Evolutionary conservation across 2,797 vertebrate genomes (phyloP).

Genomic region (Gadopsis bispinosus): DNA sequence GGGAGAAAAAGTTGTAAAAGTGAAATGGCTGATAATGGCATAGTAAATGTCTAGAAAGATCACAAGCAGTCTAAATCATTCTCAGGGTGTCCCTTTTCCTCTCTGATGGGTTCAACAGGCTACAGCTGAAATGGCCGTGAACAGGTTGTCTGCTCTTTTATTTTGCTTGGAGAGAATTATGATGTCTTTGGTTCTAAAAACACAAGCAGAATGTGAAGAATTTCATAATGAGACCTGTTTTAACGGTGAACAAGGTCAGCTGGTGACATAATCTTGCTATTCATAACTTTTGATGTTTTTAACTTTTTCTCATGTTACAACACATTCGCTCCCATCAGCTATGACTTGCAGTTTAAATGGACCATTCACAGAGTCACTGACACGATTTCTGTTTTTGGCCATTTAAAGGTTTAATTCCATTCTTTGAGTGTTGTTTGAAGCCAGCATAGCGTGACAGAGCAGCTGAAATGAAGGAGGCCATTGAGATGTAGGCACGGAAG

Average conservation of each 20-base stretch:
- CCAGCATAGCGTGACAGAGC: conserved; percentile 57
- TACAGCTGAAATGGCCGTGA: conserved; percentile 49
- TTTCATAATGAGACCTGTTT: conserved; percentile 17
- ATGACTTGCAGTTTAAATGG: conserved; percentile 46
- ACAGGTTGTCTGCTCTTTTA: conserved; percentile 64
- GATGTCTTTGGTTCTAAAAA: conserved; percentile 39
- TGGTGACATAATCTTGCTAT: conserved; percentile 26
- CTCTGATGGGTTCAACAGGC: conserved; percentile 66
- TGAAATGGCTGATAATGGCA: conserved; percentile 48
- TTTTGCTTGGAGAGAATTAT: conserved; percentile 39
- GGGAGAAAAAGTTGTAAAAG: conserved; percentile 46
- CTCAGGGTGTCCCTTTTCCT: conserved; percentile 45
- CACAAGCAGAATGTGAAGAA: conserved; percentile 35
- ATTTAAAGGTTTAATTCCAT: conserved; percentile 69
- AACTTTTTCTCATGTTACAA: not conserved
- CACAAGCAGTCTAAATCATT: conserved; percentile 39
- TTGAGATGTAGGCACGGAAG: conserved; percentile 43
- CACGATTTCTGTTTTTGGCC: conserved; percentile 54
- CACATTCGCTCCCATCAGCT: conserved; percentile 17
- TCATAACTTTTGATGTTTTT: conserved; percentile 13
- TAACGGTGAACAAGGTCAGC: conserved; percentile 29
- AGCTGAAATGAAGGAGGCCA: conserved; percentile 51
- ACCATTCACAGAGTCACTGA: conserved; percentile 47
- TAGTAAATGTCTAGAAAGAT: conserved; percentile 57
- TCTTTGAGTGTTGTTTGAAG: conserved; percentile 62